Percentiles rank a stretch among this genome's conserved stretches.
phyloP scores from a whole-genome alignment of 1,140 invertebrate genomes.

The Paracyclopina nana region DNA sequence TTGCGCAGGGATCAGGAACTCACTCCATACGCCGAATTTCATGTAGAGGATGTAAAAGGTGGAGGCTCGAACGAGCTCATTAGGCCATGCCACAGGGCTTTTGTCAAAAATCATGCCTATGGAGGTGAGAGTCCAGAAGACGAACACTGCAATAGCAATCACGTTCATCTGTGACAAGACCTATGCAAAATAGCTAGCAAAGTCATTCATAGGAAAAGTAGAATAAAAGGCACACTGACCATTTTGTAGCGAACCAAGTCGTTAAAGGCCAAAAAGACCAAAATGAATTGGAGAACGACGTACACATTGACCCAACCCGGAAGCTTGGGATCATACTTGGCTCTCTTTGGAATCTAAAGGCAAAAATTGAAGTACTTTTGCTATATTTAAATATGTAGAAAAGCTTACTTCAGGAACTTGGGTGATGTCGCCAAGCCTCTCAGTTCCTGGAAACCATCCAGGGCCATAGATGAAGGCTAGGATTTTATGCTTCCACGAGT shows the following conservation, averaged over 20 bases:
- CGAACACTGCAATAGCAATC: neutral
- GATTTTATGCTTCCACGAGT: constrained; percentile 24
- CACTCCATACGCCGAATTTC: neutral
- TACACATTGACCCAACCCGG: constrained; percentile 46
- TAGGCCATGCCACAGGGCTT: neutral
- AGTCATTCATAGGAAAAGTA: neutral
- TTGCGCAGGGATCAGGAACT: neutral
- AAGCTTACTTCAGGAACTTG: constrained; percentile 26
- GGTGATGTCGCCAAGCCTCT: constrained; percentile 25
- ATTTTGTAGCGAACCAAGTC: constrained; percentile 26
- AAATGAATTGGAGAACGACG: constrained; percentile 41
- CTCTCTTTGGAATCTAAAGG: constrained; percentile 3
- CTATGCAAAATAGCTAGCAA: neutral
- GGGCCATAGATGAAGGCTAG: constrained; percentile 27
- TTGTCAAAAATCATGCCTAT: constrained; percentile 12
- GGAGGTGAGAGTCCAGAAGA: neutral
- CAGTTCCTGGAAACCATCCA: constrained; percentile 29
- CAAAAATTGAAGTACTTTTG: neutral
- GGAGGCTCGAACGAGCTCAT: neutral
- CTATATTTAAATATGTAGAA: neutral
- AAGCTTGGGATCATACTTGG: constrained; percentile 44
- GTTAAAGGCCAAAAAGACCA: constrained; percentile 41
- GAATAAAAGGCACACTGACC: neutral
- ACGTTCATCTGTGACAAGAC: neutral
- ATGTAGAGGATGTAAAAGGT: neutral